These are phyloP conservation scores for Apeira syringaria DNA, from an alignment of 2,888 invertebrate species.

Conservation along the genomic window DNA sequence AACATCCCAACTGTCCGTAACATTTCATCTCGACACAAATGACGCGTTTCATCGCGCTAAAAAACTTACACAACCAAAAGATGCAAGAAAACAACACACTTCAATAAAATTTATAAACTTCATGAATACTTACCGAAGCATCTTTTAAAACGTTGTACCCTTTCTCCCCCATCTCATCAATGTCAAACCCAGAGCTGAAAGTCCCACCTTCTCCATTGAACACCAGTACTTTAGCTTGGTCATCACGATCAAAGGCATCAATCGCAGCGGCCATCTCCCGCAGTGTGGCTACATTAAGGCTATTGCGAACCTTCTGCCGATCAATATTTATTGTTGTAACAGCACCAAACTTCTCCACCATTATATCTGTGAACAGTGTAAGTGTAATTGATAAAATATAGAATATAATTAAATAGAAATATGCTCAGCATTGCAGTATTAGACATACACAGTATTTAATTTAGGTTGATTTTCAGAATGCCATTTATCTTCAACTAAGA, in stretches of 20 bases:
- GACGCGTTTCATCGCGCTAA: too few relatives aligned
- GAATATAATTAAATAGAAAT: too few relatives aligned
- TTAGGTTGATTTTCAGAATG: too few relatives aligned
- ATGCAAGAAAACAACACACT: too few relatives aligned
- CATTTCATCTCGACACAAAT: too few relatives aligned
- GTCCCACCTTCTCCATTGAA: constrained; percentile 96
- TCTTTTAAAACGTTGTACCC: constrained; percentile 64
- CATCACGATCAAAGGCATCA: constrained; percentile 90
- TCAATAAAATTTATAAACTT: too few relatives aligned
- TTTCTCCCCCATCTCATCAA: constrained; percentile 87
- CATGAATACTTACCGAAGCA: constrained; percentile 65
- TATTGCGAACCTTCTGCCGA: constrained; percentile 92
- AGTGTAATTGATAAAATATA: too few relatives aligned
- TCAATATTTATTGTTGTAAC: constrained; percentile 94
- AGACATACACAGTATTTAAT: too few relatives aligned
- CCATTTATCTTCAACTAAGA: too few relatives aligned
- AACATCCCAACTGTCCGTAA: too few relatives aligned
- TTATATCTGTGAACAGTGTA: constrained; percentile 56
- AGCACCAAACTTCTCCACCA: constrained; percentile 85
- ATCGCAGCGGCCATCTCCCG: constrained; percentile 88
- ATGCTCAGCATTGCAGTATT: too few relatives aligned
- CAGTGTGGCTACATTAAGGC: constrained; percentile 89
- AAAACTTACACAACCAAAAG: too few relatives aligned
- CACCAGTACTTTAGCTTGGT: constrained; percentile 87
- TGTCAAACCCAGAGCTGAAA: constrained; percentile 96